Conservation (phyloP, 2,797 vertebrate species). For the Cheirogaleus major region DNA sequence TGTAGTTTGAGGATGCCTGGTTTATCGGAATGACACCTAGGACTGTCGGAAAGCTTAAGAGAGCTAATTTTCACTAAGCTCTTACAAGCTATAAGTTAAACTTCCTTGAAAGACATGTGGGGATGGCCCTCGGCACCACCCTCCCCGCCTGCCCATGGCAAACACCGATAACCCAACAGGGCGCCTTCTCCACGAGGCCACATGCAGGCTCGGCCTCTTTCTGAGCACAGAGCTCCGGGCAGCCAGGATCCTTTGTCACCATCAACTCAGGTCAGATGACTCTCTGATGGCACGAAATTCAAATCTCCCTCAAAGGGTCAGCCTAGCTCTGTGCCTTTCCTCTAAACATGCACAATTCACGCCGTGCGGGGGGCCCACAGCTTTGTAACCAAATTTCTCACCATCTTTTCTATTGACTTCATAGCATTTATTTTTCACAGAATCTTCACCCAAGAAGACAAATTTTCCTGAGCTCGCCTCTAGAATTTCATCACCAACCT, state of each 20-base stretch:
- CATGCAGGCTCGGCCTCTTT: background rate
- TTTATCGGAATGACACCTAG: background rate
- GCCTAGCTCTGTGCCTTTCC: background rate
- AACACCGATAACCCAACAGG: background rate
- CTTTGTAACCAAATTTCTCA: background rate
- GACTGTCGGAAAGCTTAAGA: fast-evolving
- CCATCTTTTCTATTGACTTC: background rate
- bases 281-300: background rate
- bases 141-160: background rate
- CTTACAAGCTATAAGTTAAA: background rate
- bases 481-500: background rate
- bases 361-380: background rate
- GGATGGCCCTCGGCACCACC: background rate
- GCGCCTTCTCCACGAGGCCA: background rate
- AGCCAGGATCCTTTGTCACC: background rate
- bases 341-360: background rate
- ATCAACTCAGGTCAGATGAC: background rate
- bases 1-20: no score
- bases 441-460: background rate
- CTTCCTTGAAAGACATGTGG: background rate
- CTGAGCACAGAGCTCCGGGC: fast-evolving
- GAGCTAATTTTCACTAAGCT: background rate
- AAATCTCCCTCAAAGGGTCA: background rate
- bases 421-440: background rate
- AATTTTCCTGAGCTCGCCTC: background rate